Evolutionary conservation across 2,113 vertebrate species (phyloP).

Genomic region (Platysternon megacephalum): DNA sequence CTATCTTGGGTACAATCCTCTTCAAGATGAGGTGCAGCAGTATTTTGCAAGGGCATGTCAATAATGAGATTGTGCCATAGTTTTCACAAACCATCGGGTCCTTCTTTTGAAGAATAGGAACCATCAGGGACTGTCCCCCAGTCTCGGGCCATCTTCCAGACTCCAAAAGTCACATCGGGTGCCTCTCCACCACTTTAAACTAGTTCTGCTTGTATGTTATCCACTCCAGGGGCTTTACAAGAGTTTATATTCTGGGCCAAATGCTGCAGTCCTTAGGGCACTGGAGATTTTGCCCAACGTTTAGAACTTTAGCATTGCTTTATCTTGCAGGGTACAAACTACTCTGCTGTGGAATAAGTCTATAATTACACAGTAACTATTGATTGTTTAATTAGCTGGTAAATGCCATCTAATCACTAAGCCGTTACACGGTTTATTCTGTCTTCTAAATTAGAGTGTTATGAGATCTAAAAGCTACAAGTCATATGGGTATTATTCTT

Average conservation of each 20-base stretch:
- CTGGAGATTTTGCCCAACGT: neutral
- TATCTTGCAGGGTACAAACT: conserved; percentile 2
- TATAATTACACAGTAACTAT: neutral
- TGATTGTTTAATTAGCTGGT: conserved; percentile 25
- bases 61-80: neutral
- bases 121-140: neutral
- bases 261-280: neutral
- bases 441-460: neutral
- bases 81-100: neutral
- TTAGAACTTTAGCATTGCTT: neutral
- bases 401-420: conserved; percentile 14
- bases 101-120: neutral
- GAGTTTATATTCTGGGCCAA: neutral
- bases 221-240: neutral
- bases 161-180: neutral
- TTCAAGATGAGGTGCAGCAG: neutral
- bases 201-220: neutral
- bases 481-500: neutral
- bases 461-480: conserved; percentile 1
- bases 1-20: neutral
- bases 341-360: neutral
- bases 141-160: neutral
- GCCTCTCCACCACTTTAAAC: neutral
- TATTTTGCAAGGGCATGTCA: neutral
- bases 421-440: neutral